A percentile compares a stretch with the other conserved stretches of the same genome.
These are phyloP conservation scores for Montipora cactus DNA, from an alignment of 64 coral and sea anemone species.

Conservation along the genomic window DNA sequence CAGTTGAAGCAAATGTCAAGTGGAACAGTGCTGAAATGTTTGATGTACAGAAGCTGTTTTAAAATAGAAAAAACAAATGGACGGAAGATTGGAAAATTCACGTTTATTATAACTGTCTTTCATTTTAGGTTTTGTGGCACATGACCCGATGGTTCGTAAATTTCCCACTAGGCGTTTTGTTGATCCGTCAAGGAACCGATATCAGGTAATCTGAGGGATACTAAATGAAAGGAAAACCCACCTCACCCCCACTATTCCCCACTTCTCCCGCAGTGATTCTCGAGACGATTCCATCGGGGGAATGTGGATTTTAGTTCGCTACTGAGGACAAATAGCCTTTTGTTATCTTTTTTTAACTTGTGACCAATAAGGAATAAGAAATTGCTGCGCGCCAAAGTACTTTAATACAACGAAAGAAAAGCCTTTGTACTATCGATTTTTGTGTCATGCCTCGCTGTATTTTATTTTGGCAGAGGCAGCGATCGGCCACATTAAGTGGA, in stretches of 20 bases:
- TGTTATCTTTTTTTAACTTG: too few relatives aligned
- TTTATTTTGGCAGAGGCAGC: conserved; percentile 57
- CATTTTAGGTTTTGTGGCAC: conserved; percentile 84
- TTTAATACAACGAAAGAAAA: too few relatives aligned
- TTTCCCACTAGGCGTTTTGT: conserved; percentile 54
- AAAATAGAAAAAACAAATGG: background rate
- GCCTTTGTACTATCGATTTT: too few relatives aligned
- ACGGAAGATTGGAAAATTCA: background rate
- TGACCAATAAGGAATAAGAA: too few relatives aligned
- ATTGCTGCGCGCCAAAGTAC: too few relatives aligned
- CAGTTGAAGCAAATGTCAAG: background rate
- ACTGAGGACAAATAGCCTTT: too few relatives aligned
- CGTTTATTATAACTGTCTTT: background rate
- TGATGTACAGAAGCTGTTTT: too few relatives aligned
- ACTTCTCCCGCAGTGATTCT: too few relatives aligned
- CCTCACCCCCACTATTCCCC: too few relatives aligned
- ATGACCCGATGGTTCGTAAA: conserved; percentile 88
- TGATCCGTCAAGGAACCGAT: conserved; percentile 42
- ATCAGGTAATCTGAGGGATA: conserved; percentile 48
- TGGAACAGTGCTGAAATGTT: background rate
- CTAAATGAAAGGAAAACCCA: too few relatives aligned
- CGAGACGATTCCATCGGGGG: too few relatives aligned
- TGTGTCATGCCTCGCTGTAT: background rate
- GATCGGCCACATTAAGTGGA: conserved; percentile 77
- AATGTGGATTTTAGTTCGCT: too few relatives aligned